These are phyloP conservation scores for Urocynchramus pylzowi DNA, from an alignment of 2,113 vertebrate genomes.

Conservation along the genomic window DNA sequence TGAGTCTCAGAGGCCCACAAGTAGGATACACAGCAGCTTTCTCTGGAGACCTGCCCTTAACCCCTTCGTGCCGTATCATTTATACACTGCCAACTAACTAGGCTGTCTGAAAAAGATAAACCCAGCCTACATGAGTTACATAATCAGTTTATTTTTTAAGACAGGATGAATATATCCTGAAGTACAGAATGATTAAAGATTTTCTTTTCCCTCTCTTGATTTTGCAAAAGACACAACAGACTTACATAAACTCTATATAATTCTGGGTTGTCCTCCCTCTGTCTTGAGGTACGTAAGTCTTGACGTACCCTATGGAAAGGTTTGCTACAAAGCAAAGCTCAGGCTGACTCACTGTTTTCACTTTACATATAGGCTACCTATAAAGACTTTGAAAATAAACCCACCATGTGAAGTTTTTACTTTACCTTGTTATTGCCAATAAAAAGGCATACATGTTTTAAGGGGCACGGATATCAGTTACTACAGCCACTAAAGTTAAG, in stretches of 20 bases:
- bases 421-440: neutral
- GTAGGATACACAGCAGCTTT: neutral
- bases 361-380: neutral
- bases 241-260: neutral
- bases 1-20: neutral
- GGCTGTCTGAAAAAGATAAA: neutral
- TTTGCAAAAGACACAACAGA: neutral
- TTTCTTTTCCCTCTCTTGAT: neutral
- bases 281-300: neutral
- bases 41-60: neutral
- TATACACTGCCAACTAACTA: neutral
- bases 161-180: neutral
- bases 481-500: constrained; percentile 36
- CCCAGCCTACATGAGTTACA: neutral
- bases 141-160: neutral
- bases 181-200: neutral
- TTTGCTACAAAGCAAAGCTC: neutral
- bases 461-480: neutral
- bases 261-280: neutral
- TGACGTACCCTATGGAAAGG: neutral
- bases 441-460: neutral
- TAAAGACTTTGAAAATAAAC: neutral
- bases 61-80: neutral
- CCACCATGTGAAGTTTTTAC: neutral
- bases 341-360: neutral